phyloP scores from a whole-genome alignment of 2,888 invertebrate species.

The Brachynemurus nebulosus region DNA sequence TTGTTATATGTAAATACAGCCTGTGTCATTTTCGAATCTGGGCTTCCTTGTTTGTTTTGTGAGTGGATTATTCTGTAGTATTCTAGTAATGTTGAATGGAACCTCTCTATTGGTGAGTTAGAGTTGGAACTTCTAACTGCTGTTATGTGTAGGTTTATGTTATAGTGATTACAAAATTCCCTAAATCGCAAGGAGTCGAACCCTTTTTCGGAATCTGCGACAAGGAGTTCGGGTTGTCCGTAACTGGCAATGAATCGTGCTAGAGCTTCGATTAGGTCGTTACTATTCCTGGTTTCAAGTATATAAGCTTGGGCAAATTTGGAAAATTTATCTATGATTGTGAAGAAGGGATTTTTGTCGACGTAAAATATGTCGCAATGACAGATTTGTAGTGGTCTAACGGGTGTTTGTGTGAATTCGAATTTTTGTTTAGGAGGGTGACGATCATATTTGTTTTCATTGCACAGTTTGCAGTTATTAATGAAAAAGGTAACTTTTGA shows the following conservation, averaged over 20 bases:
- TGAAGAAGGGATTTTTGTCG: slow-evolving; percentile 14
- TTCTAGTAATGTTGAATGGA: slow-evolving; percentile 13
- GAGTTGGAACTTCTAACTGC: slow-evolving; percentile 14
- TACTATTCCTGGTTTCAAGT: background rate
- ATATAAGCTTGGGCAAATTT: slow-evolving; percentile 17
- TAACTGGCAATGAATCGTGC: background rate
- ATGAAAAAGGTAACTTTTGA: slow-evolving; percentile 8
- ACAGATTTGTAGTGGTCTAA: slow-evolving; percentile 8
- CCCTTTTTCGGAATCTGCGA: slow-evolving; percentile 16
- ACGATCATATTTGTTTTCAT: slow-evolving; percentile 10
- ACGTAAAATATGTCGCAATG: slow-evolving; percentile 8
- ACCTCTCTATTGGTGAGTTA: slow-evolving; percentile 16
- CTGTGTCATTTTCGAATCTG: background rate
- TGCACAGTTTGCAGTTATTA: slow-evolving; percentile 10
- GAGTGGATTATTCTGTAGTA: background rate
- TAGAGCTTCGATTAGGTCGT: background rate
- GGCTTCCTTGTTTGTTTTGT: background rate
- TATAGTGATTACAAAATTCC: slow-evolving; percentile 15
- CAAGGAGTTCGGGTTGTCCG: slow-evolving; percentile 11
- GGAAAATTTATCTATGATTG: slow-evolving; percentile 17
- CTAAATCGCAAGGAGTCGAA: slow-evolving; percentile 16
- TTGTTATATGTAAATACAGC: background rate
- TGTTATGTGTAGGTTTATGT: slow-evolving; percentile 16
- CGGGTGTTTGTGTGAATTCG: slow-evolving; percentile 4
- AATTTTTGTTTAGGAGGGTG: slow-evolving; percentile 9